Base-by-base conservation (phyloP, 2,888 invertebrate genomes). In the Nomada lathburiana region DNA sequence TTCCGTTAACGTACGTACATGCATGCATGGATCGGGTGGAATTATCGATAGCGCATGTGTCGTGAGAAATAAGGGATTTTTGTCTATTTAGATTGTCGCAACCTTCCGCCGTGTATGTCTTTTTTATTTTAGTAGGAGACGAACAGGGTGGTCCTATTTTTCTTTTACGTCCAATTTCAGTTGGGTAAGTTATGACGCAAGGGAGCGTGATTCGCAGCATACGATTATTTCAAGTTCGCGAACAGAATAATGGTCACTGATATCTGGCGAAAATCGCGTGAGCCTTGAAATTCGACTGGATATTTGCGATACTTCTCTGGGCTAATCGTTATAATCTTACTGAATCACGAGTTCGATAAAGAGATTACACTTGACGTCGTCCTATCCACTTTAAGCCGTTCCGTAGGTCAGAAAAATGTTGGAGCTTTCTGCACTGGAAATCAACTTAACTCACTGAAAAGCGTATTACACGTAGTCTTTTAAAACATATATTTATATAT, bases 361-460 rank as follows among this genome's bases (percentile, higher is more conserved):
- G 42, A 57, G 44, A 44, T 76, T 53, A 42, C 23, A 26, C 13
- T n/a, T 29, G 70, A 71, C 57, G n/a, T 70, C 57, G 81, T 44
- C 62, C 80, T 18, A 78, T 86, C 84, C 23, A 23, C 84, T 86
- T 86, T 84, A 86, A 86, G 57, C 47, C 53, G 76, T 73, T 86
- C 53, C 72, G 67, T 62, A 47, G 42, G 44, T 57, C 23, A 59
- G 59, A 20, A 67, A 68, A 82, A 72, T 59, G 67, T 70, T 81
- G 23, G 10, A 62, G 18, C 44, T 44, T 50, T 71, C 29, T 72
- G 36, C 26, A 26, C n/a, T n/a, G 29, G 55, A n/a, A 71, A 71
- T 75, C 55, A 76, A 64, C 50, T 76, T 53, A 47, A 16, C n/a
- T 53, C 65, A 52, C 16, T 9, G 23, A 55, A 62, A 67, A 77